Conservation (phyloP, 2,113 vertebrate species). For the Sinocyclocheilus maitianheensis region DNA sequence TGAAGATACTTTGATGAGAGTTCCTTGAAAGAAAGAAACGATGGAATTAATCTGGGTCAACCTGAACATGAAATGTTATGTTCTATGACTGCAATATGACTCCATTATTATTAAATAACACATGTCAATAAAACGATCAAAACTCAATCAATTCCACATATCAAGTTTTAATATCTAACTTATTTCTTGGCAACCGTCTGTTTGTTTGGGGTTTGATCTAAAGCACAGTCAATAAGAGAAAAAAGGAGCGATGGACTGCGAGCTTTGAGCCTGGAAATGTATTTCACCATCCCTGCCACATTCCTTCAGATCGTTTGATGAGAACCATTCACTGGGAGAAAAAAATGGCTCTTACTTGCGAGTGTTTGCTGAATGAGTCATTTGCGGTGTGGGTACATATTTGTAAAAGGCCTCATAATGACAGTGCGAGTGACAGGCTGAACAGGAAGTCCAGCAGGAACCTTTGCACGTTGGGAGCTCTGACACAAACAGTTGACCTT, state of each 20-base stretch:
- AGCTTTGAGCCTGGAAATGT: slow-evolving; percentile 40
- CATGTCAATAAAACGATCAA: slow-evolving; percentile 42
- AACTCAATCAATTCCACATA: slow-evolving; percentile 30
- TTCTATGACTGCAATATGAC: neutral
- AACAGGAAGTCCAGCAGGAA: slow-evolving; percentile 66
- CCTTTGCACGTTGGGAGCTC: slow-evolving; percentile 26
- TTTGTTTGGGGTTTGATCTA: slow-evolving; percentile 54
- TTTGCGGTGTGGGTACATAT: slow-evolving; percentile 60
- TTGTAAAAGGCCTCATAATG: slow-evolving; percentile 59
- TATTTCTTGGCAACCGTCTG: slow-evolving; percentile 40
- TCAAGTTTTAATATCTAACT: slow-evolving; percentile 50
- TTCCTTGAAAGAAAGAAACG: neutral
- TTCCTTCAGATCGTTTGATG: slow-evolving; percentile 60
- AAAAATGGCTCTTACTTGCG: neutral
- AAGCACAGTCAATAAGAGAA: slow-evolving; percentile 45
- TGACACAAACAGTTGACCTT: neutral
- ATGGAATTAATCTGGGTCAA: neutral
- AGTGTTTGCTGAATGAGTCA: slow-evolving; percentile 69
- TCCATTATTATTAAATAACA: slow-evolving; percentile 7
- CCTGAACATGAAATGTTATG: neutral
- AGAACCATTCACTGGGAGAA: slow-evolving; percentile 45
- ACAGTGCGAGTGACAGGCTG: slow-evolving; percentile 53
- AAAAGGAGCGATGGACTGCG: slow-evolving; percentile 15
- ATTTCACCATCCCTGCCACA: slow-evolving; percentile 51
- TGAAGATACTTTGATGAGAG: neutral